phyloP scores from a whole-genome alignment of 2,113 vertebrate species.

The Circaetus gallicus region DNA sequence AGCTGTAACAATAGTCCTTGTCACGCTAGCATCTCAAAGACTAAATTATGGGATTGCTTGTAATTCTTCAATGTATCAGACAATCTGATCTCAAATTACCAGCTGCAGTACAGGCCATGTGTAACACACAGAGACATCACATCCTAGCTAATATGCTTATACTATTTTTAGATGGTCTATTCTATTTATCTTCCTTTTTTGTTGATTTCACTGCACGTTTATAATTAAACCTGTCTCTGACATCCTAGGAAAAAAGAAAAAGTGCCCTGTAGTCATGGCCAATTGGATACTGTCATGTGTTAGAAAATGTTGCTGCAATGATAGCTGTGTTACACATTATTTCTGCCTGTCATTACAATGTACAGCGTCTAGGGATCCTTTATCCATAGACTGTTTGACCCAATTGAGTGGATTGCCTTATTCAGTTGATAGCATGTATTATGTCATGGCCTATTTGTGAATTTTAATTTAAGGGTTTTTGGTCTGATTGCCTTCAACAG shows the following conservation, averaged over 20 bases:
- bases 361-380: background rate
- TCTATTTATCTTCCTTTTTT: background rate
- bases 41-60: background rate
- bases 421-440: background rate
- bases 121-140: background rate
- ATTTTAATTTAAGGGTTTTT: background rate
- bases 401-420: background rate
- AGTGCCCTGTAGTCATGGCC: background rate
- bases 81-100: background rate
- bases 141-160: background rate
- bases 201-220: background rate
- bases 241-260: background rate
- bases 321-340: background rate
- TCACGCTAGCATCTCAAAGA: background rate
- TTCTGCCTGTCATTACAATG: background rate
- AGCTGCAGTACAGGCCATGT: background rate
- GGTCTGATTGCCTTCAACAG: background rate
- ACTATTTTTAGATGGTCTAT: background rate
- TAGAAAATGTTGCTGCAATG: background rate
- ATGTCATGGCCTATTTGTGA: background rate
- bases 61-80: background rate
- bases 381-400: background rate
- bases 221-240: background rate
- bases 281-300: background rate
- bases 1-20: background rate